Evolutionary conservation across 1,140 invertebrate genomes (phyloP).

Genomic region (Drosophila kikkawai): DNA sequence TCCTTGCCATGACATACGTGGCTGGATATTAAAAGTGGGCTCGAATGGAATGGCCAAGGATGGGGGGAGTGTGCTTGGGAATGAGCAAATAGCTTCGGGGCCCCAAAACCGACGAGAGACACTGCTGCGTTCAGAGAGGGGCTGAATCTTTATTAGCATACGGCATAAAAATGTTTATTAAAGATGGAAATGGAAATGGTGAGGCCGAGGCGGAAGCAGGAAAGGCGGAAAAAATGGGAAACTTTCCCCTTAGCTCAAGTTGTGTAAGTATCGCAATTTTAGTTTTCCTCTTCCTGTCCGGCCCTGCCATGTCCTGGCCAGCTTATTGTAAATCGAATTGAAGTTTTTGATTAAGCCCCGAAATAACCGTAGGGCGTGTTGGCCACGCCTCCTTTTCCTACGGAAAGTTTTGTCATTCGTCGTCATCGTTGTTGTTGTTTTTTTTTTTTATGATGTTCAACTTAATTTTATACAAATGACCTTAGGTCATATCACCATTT

Average conservation of each 20-base stretch:
- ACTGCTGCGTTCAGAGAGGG: constrained; percentile 33
- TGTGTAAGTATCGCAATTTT: constrained; percentile 54
- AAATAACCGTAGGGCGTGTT: constrained; percentile 48
- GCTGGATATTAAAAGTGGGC: constrained; percentile 74
- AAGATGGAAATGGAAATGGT: constrained; percentile 64
- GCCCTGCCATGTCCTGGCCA: constrained; percentile 2
- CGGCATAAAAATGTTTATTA: constrained; percentile 83
- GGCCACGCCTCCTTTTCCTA: constrained; percentile 32
- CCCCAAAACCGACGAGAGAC: constrained; percentile 54
- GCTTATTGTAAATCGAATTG: constrained; percentile 80
- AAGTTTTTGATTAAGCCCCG: constrained; percentile 77
- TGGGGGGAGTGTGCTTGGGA: constrained; percentile 16
- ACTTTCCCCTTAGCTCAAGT: constrained; percentile 17
- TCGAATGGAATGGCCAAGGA: constrained; percentile 9
- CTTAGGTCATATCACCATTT: constrained; percentile 82
- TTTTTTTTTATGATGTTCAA: constrained; percentile 80
- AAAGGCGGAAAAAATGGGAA: constrained; percentile 24
- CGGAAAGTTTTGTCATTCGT: constrained; percentile 43
- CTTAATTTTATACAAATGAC: constrained; percentile 84
- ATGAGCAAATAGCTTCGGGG: constrained; percentile 44
- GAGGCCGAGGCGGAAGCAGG: constrained; percentile 35
- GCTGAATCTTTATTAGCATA: constrained; percentile 82
- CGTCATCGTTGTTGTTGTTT: constrained; percentile 19
- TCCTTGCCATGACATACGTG: constrained; percentile 83
- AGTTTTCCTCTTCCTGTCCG: constrained; percentile 52